These are phyloP conservation scores for Chalcis sispes DNA, from an alignment of 2,888 invertebrate genomes.

Conservation along the genomic window DNA sequence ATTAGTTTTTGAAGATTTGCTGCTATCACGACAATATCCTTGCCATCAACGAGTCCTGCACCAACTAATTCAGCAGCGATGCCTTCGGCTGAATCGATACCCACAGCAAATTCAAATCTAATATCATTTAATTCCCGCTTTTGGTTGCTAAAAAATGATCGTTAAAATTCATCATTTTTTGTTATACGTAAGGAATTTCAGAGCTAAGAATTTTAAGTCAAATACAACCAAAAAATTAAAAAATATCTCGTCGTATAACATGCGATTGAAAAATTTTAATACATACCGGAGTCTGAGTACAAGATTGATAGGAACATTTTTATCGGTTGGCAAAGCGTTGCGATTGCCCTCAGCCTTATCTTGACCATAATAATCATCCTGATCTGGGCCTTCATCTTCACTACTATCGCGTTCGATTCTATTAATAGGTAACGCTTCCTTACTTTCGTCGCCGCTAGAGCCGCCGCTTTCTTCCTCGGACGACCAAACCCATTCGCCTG, in stretches of 20 bases:
- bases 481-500: constrained; percentile 99
- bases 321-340: constrained; percentile 67
- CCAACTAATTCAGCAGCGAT: constrained; percentile 96
- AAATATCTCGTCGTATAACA: not conserved
- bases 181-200: too few relatives aligned
- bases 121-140: constrained; percentile 97
- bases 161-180: not conserved
- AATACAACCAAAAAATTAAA: constrained; percentile 4
- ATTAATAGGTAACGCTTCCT: constrained; percentile 75
- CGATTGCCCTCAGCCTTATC: constrained; percentile 69
- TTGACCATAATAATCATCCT: constrained; percentile 71
- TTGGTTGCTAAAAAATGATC: constrained; percentile 82
- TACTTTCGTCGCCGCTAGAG: constrained; percentile 78
- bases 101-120: constrained; percentile 95
- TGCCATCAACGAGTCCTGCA: constrained; percentile 94
- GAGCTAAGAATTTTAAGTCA: too few relatives aligned
- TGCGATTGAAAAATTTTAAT: not conserved
- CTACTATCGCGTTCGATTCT: constrained; percentile 76
- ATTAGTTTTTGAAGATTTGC: constrained; percentile 94
- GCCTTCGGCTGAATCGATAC: constrained; percentile 93
- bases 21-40: constrained; percentile 95
- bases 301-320: constrained; percentile 83
- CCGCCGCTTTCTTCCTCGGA: constrained; percentile 90
- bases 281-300: constrained; percentile 90
- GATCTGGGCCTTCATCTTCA: constrained; percentile 73